Evolutionary conservation across 2,797 vertebrate genomes (phyloP).

Genomic region (Loriculus beryllinus): DNA sequence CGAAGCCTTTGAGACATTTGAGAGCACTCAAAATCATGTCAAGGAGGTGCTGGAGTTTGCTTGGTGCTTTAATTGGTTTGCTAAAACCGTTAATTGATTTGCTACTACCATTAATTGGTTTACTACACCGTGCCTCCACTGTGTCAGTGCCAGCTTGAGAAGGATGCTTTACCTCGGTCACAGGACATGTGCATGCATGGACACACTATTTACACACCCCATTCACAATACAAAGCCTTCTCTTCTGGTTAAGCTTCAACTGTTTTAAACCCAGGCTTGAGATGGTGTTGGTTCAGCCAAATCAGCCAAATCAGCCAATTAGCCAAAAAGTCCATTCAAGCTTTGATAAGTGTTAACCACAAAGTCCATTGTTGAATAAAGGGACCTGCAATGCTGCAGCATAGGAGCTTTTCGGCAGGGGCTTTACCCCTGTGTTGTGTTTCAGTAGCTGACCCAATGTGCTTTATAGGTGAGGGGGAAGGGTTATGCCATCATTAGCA

Average conservation of each 20-base stretch:
- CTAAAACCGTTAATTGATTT: too few species aligned
- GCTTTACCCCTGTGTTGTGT: rapidly evolving
- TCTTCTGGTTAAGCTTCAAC: not conserved
- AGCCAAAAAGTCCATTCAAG: not conserved
- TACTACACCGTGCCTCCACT: not conserved
- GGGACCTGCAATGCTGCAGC: not conserved
- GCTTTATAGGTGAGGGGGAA: not conserved
- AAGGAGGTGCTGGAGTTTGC: not conserved
- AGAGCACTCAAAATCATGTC: not conserved
- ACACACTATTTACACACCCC: not conserved
- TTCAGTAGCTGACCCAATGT: rapidly evolving
- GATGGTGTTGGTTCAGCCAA: not conserved
- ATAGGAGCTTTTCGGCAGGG: not conserved
- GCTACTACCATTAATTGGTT: not conserved
- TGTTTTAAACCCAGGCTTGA: not conserved
- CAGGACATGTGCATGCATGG: too few species aligned
- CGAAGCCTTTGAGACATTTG: not conserved
- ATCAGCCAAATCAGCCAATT: too few species aligned
- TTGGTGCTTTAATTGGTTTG: not conserved
- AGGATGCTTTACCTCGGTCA: not conserved
- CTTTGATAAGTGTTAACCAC: not conserved
- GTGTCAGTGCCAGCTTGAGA: too few species aligned
- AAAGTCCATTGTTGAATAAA: not conserved
- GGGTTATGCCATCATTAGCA: not conserved
- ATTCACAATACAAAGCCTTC: not conserved